Evolutionary conservation across 1,140 invertebrate species (phyloP).

Genomic region (Cydia fagiglandana): DNA sequence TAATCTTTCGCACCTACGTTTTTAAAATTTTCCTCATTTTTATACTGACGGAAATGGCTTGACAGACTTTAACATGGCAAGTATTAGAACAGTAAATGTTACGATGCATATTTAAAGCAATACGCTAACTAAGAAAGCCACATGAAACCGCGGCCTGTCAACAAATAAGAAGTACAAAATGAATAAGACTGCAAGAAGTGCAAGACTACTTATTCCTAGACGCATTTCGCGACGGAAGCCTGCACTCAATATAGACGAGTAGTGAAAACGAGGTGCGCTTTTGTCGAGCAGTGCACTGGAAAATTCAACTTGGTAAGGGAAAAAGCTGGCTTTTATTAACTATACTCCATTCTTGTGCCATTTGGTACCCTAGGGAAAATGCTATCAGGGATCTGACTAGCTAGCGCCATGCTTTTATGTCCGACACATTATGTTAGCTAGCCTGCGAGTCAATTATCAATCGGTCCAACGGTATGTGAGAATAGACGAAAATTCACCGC

Average conservation of each 20-base stretch:
- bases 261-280: conserved; percentile 1
- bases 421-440: not conserved
- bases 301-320: conserved; percentile 13
- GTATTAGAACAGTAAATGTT: not conserved
- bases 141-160: not conserved
- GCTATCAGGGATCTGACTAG: not conserved
- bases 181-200: conserved; percentile 7
- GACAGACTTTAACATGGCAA: too few species aligned
- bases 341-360: not conserved
- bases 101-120: not conserved
- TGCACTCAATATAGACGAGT: conserved; percentile 7
- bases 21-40: too few species aligned
- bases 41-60: too few species aligned
- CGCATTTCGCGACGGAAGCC: conserved; percentile 1
- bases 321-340: conserved; percentile 3
- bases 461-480: not conserved
- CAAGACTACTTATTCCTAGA: conserved; percentile 6
- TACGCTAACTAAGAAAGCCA: not conserved
- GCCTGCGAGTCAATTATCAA: not conserved
- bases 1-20: too few species aligned
- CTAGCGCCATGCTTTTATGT: not conserved
- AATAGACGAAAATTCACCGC: not conserved
- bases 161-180: not conserved
- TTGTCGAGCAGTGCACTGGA: not conserved
- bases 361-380: not conserved